phyloP scores from a whole-genome alignment of 2,888 invertebrate species.

The Bimastos eiseni region DNA sequence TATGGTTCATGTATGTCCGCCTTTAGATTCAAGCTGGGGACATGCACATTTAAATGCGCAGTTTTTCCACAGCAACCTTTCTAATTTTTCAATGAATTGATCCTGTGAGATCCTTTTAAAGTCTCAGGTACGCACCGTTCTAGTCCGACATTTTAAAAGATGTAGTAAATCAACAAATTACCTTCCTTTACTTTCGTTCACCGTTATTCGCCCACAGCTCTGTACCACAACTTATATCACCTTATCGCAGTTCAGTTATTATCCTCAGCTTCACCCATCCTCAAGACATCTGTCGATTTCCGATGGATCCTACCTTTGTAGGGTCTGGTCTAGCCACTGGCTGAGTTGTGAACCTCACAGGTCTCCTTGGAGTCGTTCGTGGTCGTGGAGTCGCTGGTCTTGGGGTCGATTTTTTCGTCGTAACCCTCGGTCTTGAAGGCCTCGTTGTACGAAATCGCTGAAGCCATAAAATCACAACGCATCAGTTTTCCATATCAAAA shows the following conservation, averaged over 20 bases:
- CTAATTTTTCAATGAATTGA: too few relatives aligned
- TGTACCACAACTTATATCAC: not conserved
- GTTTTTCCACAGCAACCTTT: too few relatives aligned
- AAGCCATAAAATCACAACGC: not conserved
- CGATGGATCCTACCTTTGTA: not conserved
- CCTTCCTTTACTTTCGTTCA: not conserved
- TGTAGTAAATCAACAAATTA: not conserved
- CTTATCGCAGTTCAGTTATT: not conserved
- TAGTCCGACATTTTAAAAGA: too few relatives aligned
- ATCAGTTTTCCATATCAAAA: not conserved
- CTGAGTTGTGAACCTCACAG: not conserved
- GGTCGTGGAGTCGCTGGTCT: not conserved
- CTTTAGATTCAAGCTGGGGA: too few relatives aligned
- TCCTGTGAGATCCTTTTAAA: too few relatives aligned
- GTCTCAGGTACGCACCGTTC: too few relatives aligned
- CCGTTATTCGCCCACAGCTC: not conserved
- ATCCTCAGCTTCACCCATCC: not conserved
- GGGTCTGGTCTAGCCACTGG: not conserved
- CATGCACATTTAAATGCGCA: too few relatives aligned
- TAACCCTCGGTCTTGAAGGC: not conserved
- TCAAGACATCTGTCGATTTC: not conserved
- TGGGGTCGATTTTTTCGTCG: not conserved
- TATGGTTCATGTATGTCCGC: too few relatives aligned
- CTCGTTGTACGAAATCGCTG: not conserved
- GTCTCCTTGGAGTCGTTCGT: too few relatives aligned